These are phyloP conservation scores for Ophiothrix spiculata DNA, from an alignment of 35 echinoderm and acorn worm species.

Conservation along the genomic window DNA sequence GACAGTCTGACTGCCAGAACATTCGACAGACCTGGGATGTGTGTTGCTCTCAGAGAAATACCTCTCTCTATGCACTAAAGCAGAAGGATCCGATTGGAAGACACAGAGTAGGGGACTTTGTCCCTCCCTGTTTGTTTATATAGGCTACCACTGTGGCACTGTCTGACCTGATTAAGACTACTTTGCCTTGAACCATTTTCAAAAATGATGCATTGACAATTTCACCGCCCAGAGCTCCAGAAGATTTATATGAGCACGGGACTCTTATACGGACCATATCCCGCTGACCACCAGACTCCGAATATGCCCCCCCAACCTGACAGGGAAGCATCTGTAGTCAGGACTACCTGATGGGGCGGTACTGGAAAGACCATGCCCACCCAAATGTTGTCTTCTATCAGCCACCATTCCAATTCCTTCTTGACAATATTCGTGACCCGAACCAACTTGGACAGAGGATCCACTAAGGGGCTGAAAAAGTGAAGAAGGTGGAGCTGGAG, in stretches of 20 bases:
- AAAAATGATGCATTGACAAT: neutral
- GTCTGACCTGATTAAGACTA: slow-evolving; percentile 27
- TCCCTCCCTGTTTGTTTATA: slow-evolving; percentile 55
- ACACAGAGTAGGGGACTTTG: neutral
- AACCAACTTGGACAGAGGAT: neutral
- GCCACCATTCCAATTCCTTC: neutral
- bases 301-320: slow-evolving; percentile 11
- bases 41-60: slow-evolving; percentile 1
- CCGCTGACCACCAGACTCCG: neutral
- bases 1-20: slow-evolving; percentile 38
- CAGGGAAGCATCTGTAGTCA: slow-evolving; percentile 21
- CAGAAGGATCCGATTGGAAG: neutral
- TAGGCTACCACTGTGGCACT: slow-evolving; percentile 46
- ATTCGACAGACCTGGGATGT: slow-evolving; percentile 11
- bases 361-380: neutral
- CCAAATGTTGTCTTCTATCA: neutral
- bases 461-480: neutral
- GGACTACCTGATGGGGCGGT: neutral
- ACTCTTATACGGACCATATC: neutral
- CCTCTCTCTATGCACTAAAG: neutral
- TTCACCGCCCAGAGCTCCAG: neutral
- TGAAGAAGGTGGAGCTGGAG: slow-evolving; percentile 37
- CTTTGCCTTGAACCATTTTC: neutral
- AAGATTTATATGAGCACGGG: slow-evolving; percentile 18
- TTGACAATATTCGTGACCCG: neutral